These are phyloP conservation scores for Dynastes tityus DNA, from an alignment of 2,888 invertebrate genomes.

Conservation along the genomic window DNA sequence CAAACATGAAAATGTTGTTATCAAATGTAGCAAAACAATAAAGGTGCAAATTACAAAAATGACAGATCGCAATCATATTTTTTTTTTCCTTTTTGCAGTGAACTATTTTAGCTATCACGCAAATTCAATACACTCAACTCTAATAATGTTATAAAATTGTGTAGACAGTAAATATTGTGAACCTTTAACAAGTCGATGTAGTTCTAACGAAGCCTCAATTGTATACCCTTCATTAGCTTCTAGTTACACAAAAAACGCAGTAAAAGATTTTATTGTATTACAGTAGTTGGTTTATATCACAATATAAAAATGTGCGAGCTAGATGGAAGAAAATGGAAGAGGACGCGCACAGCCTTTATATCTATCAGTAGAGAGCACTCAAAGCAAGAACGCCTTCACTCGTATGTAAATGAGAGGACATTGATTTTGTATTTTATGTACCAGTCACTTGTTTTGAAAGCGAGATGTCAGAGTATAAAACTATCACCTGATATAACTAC, in stretches of 20 bases:
- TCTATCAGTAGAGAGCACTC: neutral
- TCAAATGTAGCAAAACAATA: too few relatives aligned
- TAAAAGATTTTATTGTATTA: slow-evolving; percentile 41
- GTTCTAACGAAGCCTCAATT: neutral
- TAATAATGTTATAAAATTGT: too few relatives aligned
- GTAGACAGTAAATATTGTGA: too few relatives aligned
- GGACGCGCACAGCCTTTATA: neutral
- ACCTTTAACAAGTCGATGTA: too few relatives aligned
- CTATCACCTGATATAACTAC: slow-evolving; percentile 68
- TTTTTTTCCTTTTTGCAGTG: too few relatives aligned
- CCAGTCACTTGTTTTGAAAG: slow-evolving; percentile 59
- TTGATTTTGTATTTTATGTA: slow-evolving; percentile 60
- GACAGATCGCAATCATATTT: too few relatives aligned
- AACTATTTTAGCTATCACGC: too few relatives aligned
- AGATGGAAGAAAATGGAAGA: neutral
- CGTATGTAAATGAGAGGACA: slow-evolving; percentile 61
- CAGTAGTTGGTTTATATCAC: slow-evolving; percentile 41
- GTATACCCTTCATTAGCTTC: slow-evolving; percentile 20
- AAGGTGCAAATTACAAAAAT: too few relatives aligned
- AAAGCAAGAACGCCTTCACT: slow-evolving; percentile 40
- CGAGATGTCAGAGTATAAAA: slow-evolving; percentile 66
- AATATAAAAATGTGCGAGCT: slow-evolving; percentile 21
- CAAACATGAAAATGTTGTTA: too few relatives aligned
- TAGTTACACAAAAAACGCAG: slow-evolving; percentile 28
- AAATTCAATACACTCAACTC: too few relatives aligned